A percentile compares a stretch with the other conserved stretches of the same genome.
These are phyloP conservation scores for Hestina assimilis DNA, from an alignment of 1,140 invertebrate species.

Conservation along the genomic window DNA sequence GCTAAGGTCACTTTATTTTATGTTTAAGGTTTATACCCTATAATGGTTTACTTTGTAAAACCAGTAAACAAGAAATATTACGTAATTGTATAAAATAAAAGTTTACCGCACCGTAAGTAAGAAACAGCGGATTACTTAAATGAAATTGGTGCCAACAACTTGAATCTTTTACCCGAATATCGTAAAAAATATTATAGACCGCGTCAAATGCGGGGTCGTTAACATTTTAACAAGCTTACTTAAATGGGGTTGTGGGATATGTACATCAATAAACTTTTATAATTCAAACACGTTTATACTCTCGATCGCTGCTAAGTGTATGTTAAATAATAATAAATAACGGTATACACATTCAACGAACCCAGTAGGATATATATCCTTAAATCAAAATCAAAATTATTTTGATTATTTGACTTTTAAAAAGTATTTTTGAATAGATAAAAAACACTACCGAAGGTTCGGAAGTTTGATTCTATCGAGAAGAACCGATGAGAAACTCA, in stretches of 20 bases:
- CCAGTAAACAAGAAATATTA: neutral
- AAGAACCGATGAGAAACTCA: no score
- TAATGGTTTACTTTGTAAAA: no score
- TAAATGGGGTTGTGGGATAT: conserved; percentile 22
- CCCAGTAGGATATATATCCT: no score
- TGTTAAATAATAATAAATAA: no score
- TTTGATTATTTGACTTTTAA: no score
- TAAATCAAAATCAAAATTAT: no score
- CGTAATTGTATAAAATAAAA: neutral
- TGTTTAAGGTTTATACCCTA: no score
- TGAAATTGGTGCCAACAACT: conserved; percentile 33
- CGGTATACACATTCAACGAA: no score
- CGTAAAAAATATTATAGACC: conserved; percentile 38
- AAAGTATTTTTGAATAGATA: no score
- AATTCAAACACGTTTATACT: conserved; percentile 18
- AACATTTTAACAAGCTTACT: conserved; percentile 33
- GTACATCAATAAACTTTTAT: conserved; percentile 15
- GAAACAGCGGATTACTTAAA: conserved; percentile 22
- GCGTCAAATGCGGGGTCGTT: conserved; percentile 33
- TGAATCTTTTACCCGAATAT: conserved; percentile 36
- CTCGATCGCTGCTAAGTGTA: neutral
- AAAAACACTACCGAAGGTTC: no score
- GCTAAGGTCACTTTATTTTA: no score
- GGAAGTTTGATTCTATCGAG: no score
- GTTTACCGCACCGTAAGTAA: neutral